phyloP scores from a whole-genome alignment of 2,888 invertebrate species.

The Ctena decussata region DNA sequence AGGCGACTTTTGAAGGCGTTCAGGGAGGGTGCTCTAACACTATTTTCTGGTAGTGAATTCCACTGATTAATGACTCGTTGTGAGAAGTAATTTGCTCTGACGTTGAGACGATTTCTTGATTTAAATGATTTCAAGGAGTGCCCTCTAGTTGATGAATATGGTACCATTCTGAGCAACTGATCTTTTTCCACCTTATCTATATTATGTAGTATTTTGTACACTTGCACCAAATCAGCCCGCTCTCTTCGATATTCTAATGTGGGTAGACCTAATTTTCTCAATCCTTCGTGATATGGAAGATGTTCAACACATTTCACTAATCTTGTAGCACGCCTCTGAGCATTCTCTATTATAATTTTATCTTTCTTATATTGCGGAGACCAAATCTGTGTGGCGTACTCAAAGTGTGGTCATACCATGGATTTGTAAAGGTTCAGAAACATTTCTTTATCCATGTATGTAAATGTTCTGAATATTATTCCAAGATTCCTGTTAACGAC shows the following conservation, averaged over 20 bases:
- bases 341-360: not conserved
- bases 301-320: not conserved
- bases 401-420: not conserved
- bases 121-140: too few species aligned
- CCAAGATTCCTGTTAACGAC: not conserved
- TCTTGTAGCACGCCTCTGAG: not conserved
- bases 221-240: not conserved
- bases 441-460: not conserved
- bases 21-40: not conserved
- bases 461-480: not conserved
- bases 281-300: not conserved
- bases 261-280: not conserved
- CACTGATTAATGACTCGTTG: not conserved
- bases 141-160: too few species aligned
- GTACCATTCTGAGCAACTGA: too few species aligned
- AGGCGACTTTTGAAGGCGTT: not conserved
- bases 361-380: not conserved
- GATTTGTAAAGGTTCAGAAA: not conserved
- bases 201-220: not conserved
- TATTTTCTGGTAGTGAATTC: not conserved
- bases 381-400: not conserved
- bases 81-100: not conserved
- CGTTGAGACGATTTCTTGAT: not conserved
- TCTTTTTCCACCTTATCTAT: not conserved
- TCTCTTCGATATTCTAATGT: not conserved